A percentile compares a stretch with the other conserved stretches of the same genome.
phyloP scores from a whole-genome alignment of 2,113 vertebrate species.

The Sminthopsis crassicaudata region DNA sequence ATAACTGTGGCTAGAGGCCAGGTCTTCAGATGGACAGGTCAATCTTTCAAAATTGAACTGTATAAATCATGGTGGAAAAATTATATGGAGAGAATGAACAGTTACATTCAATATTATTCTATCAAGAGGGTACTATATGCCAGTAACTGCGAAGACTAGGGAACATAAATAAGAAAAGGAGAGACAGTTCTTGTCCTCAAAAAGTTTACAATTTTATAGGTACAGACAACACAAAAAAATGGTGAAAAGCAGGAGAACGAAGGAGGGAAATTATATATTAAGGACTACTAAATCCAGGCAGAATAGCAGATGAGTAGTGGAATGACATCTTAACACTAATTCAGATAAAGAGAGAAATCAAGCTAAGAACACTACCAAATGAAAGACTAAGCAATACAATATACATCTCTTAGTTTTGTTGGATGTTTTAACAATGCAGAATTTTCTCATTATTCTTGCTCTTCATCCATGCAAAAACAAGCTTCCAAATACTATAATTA shows the following conservation, averaged over 20 bases:
- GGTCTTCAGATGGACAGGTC: background rate
- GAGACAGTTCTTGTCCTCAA: background rate
- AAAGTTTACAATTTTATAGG: background rate
- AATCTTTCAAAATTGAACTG: background rate
- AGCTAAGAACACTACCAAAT: background rate
- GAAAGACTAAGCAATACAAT: background rate
- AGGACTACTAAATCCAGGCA: background rate
- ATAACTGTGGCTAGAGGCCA: background rate
- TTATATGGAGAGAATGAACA: background rate
- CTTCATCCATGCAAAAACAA: background rate
- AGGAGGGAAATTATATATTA: background rate
- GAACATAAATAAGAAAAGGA: background rate
- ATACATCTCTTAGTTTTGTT: background rate
- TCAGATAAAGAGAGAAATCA: background rate
- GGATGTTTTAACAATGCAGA: background rate
- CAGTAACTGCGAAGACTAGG: background rate
- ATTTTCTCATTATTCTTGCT: background rate
- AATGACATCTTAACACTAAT: background rate
- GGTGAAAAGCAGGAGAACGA: background rate
- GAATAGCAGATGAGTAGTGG: background rate
- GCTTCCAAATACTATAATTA: background rate
- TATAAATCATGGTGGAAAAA: background rate
- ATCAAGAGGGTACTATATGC: background rate
- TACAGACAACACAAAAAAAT: background rate
- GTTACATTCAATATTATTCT: background rate